phyloP scores from a whole-genome alignment of 1,140 invertebrate species.

The Neotoxoptera formosana region DNA sequence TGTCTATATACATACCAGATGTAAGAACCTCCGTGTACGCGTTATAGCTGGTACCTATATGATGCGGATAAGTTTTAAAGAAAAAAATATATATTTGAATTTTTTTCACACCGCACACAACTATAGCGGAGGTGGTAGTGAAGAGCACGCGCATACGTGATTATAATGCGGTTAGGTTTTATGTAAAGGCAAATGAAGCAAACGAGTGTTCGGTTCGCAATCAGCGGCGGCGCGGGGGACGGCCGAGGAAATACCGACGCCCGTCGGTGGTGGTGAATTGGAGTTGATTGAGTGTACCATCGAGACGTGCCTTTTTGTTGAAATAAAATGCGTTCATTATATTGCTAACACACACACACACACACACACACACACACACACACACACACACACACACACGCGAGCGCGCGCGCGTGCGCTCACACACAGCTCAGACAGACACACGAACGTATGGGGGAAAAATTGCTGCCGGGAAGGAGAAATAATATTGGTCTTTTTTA shows the following conservation, averaged over 20 bases:
- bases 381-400: neutral
- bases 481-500: constrained; percentile 43
- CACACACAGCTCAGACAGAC: neutral
- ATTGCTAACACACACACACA: constrained; percentile 16
- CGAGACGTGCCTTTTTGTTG: constrained; percentile 58
- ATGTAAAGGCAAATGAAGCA: constrained; percentile 57
- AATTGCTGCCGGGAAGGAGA: constrained; percentile 29
- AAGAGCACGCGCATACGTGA: constrained; percentile 57
- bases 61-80: neutral
- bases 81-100: neutral
- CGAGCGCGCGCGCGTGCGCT: neutral
- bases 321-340: constrained; percentile 58
- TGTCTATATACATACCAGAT: neutral
- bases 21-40: neutral
- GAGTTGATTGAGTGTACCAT: constrained; percentile 58
- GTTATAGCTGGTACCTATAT: neutral
- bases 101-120: neutral
- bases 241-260: constrained; percentile 32
- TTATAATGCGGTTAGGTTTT: constrained; percentile 56
- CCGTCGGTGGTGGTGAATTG: constrained; percentile 53
- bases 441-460: constrained; percentile 14
- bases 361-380: neutral
- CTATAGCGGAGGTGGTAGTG: neutral
- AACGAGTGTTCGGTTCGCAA: constrained; percentile 57
- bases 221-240: constrained; percentile 27